Conservation (phyloP, 2,797 vertebrate species). For the Alexandromys oeconomus region DNA sequence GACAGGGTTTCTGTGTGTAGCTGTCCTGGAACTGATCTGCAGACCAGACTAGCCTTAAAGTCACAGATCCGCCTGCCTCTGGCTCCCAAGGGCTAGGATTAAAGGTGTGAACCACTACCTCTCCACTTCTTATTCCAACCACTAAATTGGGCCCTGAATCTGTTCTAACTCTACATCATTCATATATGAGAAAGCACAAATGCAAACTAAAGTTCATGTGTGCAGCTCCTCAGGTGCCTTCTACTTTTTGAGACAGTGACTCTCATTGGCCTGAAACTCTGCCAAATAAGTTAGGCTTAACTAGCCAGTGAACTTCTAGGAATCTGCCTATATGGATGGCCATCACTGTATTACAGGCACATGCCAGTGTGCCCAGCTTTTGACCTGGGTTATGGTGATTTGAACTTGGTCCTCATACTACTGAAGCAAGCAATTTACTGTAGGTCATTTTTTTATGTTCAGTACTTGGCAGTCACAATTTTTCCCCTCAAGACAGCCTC, state of each 20-base stretch:
- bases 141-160: background rate
- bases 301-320: background rate
- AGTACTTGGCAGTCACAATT: constrained; percentile 41
- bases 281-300: background rate
- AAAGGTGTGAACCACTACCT: background rate
- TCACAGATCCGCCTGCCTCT: background rate
- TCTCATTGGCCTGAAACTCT: background rate
- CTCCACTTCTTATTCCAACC: background rate
- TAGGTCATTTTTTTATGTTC: background rate
- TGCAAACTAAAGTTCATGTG: background rate
- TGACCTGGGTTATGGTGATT: background rate
- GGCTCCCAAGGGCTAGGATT: background rate
- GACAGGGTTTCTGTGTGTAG: background rate
- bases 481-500: constrained; percentile 17
- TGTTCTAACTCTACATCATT: background rate
- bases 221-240: background rate
- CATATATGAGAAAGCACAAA: background rate
- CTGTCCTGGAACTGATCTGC: background rate
- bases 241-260: background rate
- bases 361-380: background rate
- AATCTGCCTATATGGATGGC: background rate
- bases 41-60: background rate
- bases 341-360: background rate
- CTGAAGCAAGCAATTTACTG: background rate
- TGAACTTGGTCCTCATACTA: background rate